phyloP scores from a whole-genome alignment of 2,888 invertebrate genomes.

The Tipula confusa region DNA sequence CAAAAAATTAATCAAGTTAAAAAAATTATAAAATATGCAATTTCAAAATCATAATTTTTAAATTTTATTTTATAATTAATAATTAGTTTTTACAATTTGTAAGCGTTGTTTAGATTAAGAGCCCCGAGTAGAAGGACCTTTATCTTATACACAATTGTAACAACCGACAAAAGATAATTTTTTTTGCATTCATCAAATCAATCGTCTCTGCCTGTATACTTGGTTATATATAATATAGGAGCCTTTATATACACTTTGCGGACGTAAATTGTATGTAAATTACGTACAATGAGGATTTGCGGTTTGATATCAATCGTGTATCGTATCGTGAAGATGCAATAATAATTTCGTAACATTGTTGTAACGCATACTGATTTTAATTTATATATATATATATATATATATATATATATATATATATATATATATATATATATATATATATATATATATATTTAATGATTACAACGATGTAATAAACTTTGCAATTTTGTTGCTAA shows the following conservation, averaged over 20 bases:
- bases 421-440: not conserved
- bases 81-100: too few species aligned
- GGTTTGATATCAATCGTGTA: not conserved
- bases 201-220: not conserved
- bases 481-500: not conserved
- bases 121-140: too few species aligned
- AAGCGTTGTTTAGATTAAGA: too few species aligned
- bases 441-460: not conserved
- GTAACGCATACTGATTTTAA: not conserved
- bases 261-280: not conserved
- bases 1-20: too few species aligned
- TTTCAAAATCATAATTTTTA: too few species aligned
- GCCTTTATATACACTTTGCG: not conserved
- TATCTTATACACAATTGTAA: too few species aligned
- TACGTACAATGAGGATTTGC: not conserved
- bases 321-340: not conserved
- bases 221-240: not conserved
- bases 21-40: too few species aligned
- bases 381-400: not conserved
- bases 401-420: not conserved
- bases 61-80: too few species aligned
- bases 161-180: conserved; percentile 9
- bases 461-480: not conserved
- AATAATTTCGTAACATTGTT: not conserved
- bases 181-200: not conserved